These are phyloP conservation scores for Blastobasis adustella DNA, from an alignment of 2,888 invertebrate genomes.

Conservation along the genomic window DNA sequence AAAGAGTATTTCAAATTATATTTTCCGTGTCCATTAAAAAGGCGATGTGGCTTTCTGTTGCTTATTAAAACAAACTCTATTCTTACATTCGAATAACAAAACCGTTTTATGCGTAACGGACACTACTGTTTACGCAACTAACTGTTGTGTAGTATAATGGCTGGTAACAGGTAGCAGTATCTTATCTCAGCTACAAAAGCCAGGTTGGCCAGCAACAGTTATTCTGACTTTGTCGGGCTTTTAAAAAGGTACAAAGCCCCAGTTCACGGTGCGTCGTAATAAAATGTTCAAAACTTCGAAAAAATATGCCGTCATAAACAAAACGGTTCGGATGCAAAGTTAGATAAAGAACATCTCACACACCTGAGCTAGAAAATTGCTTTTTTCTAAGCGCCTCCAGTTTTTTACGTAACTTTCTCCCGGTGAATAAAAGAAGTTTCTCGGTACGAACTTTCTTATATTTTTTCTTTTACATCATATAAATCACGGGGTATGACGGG, in stretches of 20 bases:
- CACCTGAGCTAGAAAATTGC: slow-evolving; percentile 76
- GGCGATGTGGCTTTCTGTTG: slow-evolving; percentile 52
- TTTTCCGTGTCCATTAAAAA: slow-evolving; percentile 71
- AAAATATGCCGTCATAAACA: slow-evolving; percentile 71
- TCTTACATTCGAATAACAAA: too few species aligned
- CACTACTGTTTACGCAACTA: too few species aligned
- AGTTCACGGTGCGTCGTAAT: slow-evolving; percentile 60
- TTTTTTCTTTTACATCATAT: slow-evolving; percentile 44
- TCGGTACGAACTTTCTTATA: slow-evolving; percentile 62
- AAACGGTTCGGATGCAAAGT: slow-evolving; percentile 73
- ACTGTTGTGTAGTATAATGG: slow-evolving; percentile 9
- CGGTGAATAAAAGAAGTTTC: slow-evolving; percentile 69
- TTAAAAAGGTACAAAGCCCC: slow-evolving; percentile 44
- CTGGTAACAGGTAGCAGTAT: slow-evolving; percentile 48
- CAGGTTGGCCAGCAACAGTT: slow-evolving; percentile 57
- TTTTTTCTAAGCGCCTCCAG: slow-evolving; percentile 72
- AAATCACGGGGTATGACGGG: slow-evolving; percentile 62
- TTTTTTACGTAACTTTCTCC: slow-evolving; percentile 73
- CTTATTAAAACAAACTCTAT: slow-evolving; percentile 40
- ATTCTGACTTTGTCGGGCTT: slow-evolving; percentile 45
- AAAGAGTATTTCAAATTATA: slow-evolving; percentile 74
- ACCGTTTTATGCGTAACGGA: too few species aligned
- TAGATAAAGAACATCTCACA: slow-evolving; percentile 75
- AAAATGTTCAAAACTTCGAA: slow-evolving; percentile 71
- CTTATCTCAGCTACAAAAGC: slow-evolving; percentile 33